phyloP scores from a whole-genome alignment of 2,113 vertebrate species.

The Hiodon alosoides region DNA sequence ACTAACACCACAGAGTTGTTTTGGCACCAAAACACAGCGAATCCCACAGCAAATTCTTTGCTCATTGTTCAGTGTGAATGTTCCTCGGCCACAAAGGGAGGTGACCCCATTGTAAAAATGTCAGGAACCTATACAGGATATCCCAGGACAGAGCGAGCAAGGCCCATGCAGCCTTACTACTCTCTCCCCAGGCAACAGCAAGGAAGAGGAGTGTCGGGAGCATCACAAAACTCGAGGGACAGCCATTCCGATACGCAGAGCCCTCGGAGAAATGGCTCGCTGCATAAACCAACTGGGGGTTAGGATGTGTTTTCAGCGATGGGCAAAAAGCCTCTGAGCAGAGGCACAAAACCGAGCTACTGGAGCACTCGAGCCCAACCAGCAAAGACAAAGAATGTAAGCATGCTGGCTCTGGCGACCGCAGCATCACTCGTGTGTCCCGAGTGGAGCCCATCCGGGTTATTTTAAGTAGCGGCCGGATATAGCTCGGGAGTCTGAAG shows the following conservation, averaged over 20 bases:
- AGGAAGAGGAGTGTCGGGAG: neutral
- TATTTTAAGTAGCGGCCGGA: constrained; percentile 17
- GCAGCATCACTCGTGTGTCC: neutral
- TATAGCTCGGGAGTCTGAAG: neutral
- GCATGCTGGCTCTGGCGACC: neutral
- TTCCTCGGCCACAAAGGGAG: too few species aligned
- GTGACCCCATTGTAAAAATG: neutral
- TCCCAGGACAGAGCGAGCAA: neutral
- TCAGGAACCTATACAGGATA: neutral
- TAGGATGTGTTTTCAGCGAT: neutral
- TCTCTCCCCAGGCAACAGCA: neutral
- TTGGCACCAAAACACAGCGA: too few species aligned
- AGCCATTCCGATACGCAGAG: neutral
- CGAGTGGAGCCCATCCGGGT: neutral
- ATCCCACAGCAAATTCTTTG: too few species aligned
- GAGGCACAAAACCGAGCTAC: neutral
- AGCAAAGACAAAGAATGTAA: constrained; percentile 9
- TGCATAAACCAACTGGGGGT: too few species aligned
- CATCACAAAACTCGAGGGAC: neutral
- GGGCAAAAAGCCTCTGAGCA: neutral
- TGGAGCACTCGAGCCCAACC: neutral
- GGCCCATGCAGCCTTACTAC: neutral
- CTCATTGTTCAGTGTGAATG: too few species aligned
- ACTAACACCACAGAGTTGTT: too few species aligned
- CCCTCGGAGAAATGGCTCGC: too few species aligned